Conservation (phyloP, 2,113 vertebrate species). For the Cyprinodon tularosa region DNA sequence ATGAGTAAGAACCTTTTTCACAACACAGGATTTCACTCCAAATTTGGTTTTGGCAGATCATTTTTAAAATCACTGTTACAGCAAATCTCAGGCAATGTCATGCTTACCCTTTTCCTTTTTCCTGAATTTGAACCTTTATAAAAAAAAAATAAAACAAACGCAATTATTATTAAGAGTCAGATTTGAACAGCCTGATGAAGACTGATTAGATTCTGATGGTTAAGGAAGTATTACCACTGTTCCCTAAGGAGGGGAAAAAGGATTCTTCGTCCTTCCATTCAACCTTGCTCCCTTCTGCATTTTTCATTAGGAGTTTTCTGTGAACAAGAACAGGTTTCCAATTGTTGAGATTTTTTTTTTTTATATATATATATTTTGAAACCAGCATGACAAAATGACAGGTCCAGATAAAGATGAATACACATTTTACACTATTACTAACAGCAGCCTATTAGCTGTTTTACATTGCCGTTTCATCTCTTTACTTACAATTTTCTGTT, state of each 20-base stretch:
- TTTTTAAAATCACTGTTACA: too few relatives aligned
- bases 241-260: constrained; percentile 5
- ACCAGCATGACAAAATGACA: background rate
- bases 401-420: background rate
- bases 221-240: constrained; percentile 6
- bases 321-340: background rate
- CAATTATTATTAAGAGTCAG: background rate
- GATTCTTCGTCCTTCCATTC: constrained; percentile 72
- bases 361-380: background rate
- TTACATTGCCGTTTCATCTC: background rate
- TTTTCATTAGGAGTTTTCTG: constrained; percentile 47
- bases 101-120: constrained; percentile 51
- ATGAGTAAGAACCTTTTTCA: too few relatives aligned
- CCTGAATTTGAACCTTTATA: constrained; percentile 11
- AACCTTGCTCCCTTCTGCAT: constrained; percentile 53
- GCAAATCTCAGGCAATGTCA: background rate
- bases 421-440: background rate
- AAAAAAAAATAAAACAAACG: background rate
- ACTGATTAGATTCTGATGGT: background rate
- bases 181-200: background rate
- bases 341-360: background rate
- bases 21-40: too few relatives aligned
- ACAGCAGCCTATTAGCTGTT: background rate
- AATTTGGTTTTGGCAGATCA: too few relatives aligned
- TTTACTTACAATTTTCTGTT: constrained; percentile 52